Base-by-base conservation (phyloP, 2,113 vertebrate genomes). In the Ornithorhynchus anatinus region DNA sequence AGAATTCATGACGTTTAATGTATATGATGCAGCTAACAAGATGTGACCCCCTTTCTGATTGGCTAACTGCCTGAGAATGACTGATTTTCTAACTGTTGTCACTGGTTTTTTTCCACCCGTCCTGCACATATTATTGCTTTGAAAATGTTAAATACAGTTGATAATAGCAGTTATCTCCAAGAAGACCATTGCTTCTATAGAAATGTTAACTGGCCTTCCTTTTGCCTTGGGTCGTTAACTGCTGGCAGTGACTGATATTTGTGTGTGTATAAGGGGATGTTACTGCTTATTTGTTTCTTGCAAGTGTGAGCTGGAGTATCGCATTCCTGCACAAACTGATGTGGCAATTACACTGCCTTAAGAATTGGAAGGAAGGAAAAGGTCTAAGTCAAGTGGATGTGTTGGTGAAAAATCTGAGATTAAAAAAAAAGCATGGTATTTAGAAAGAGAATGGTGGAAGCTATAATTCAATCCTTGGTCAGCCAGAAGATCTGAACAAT, bases 11-110 rank as follows among this genome's bases (percentile, higher is more conserved):
- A 87, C 72, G 70, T 84, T 90, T 70, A 84, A 77, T 83, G 84
- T 88, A 85, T 90, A 90, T 84, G 86, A 87, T 90, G 75, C 58
- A 72, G 83, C 83, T 86, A 86, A 82, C 42, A 74, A 90, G 77
- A 84, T 87, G 82, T 90, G 89, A 91, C 89, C 88, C 88, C 89
- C 82, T 93, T 92, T 91, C 85, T 91, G 85, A 88, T 89, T 93
- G 90, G 89, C 70, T 62, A 80, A 47, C 64, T 3, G 36, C 80
- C 40, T 43, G 8, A 60, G 82, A 73, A 86, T 78, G 69, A 57
- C 71, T 85, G 81, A 68, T 75, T 72, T 75, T 77, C 84, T 38
- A 40, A 5, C 75, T 56, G 13, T 73, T 70, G 42, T 50, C 56
- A 17, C 33, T 74, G 52, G 58, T 58, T 2, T 65, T 48, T 87